Conservation (phyloP, 2,797 vertebrate species). For the Micrastur ruficollis region DNA sequence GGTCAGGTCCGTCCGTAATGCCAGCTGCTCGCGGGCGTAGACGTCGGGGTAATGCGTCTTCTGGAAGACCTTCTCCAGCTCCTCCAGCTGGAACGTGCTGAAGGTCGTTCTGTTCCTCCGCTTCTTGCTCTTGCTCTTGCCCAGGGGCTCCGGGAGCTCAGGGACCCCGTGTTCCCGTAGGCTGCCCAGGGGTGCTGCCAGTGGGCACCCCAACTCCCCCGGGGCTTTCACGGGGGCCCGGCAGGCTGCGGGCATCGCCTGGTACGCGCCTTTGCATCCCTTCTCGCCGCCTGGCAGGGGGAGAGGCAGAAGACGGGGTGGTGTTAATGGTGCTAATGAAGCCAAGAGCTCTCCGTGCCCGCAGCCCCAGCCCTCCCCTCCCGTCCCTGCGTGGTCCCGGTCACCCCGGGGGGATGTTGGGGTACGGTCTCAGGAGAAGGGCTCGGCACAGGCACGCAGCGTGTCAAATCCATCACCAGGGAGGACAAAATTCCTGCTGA, state of each 20-base stretch:
- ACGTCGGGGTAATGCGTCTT: constrained; percentile 93
- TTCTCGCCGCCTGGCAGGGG: constrained; percentile 79
- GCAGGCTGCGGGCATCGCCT: constrained; percentile 78
- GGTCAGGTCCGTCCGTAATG: constrained; percentile 87
- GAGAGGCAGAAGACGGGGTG: not conserved
- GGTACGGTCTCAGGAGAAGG: not conserved
- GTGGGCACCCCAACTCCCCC: constrained; percentile 73
- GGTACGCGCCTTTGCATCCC: constrained; percentile 79
- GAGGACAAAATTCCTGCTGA: accelerated
- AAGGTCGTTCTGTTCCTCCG: constrained; percentile 91
- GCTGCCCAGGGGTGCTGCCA: constrained; percentile 53
- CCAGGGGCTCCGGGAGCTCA: constrained; percentile 73
- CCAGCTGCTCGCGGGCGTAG: constrained; percentile 91
- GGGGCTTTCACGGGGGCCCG: constrained; percentile 16
- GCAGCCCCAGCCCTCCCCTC: not conserved
- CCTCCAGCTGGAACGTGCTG: constrained; percentile 93
- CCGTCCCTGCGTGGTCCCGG: accelerated
- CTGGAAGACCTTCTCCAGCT: constrained; percentile 94
- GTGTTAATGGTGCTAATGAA: not conserved
- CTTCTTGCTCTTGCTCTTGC: constrained; percentile 89
- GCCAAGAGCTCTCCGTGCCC: not conserved
- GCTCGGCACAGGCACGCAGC: accelerated
- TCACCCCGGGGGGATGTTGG: accelerated
- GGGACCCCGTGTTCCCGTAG: constrained; percentile 64
- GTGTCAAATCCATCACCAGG: not conserved